A percentile compares a stretch with the other conserved stretches of the same genome.
Evolutionary conservation across 2,113 vertebrate species (phyloP).

Genomic region (Gulo gulo): DNA sequence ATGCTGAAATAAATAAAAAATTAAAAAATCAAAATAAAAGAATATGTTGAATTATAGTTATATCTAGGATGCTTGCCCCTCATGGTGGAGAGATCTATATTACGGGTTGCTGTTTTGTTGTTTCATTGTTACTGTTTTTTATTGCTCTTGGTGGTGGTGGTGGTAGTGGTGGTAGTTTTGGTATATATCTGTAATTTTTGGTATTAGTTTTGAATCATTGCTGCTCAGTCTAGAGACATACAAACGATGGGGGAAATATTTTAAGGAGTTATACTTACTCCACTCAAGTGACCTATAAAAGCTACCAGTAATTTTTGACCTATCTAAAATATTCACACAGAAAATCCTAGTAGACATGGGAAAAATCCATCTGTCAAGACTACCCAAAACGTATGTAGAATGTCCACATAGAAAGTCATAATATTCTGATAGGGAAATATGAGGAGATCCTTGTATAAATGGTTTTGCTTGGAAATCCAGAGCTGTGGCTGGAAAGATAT

Average conservation of each 20-base stretch:
- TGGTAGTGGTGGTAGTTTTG: not conserved
- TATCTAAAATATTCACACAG: conserved; percentile 56
- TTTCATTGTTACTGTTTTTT: not conserved
- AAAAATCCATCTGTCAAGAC: conserved; percentile 43
- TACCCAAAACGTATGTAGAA: not conserved
- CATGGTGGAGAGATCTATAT: not conserved
- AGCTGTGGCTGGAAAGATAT: not conserved
- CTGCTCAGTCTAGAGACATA: conserved; percentile 16
- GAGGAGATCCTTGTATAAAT: not conserved
- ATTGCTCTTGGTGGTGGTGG: not conserved
- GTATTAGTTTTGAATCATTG: conserved; percentile 6
- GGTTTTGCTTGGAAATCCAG: not conserved
- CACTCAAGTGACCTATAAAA: conserved; percentile 56
- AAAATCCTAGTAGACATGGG: conserved; percentile 17
- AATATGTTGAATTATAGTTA: not conserved
- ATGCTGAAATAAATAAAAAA: too few relatives aligned
- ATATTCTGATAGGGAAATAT: not conserved
- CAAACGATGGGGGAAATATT: conserved; percentile 46
- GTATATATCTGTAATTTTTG: not conserved
- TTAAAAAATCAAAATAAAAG: not conserved
- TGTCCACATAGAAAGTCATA: not conserved
- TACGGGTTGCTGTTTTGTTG: not conserved
- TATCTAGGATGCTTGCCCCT: not conserved
- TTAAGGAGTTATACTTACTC: conserved; percentile 9
- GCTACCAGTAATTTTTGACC: conserved; percentile 21